Percentiles rank a stretch among this genome's conserved stretches.
Conservation (phyloP, 2,888 invertebrate species). For the Cerceris ruficornis region DNA sequence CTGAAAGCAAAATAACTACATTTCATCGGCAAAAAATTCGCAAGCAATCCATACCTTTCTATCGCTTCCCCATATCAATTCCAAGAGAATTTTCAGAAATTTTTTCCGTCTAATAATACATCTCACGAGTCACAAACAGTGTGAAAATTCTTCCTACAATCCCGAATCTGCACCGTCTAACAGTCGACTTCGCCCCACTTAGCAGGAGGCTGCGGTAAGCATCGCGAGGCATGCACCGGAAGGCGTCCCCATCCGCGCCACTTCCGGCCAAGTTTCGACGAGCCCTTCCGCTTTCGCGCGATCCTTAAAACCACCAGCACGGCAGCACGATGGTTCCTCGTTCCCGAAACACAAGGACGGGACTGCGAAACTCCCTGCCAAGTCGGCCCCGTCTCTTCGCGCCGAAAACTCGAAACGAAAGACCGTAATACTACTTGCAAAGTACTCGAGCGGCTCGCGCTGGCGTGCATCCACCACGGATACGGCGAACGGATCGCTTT, state of each 20-base stretch:
- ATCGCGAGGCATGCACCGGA: conserved; percentile 12
- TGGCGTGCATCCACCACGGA: background rate
- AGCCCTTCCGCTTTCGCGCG: conserved; percentile 24
- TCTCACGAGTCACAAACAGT: no score
- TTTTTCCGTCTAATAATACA: no score
- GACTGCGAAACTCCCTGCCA: conserved; percentile 31
- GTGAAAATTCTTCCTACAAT: background rate
- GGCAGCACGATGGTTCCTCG: background rate
- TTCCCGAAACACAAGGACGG: conserved; percentile 2
- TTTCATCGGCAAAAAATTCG: no score
- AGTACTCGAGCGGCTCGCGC: conserved; percentile 7
- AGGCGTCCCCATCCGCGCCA: conserved; percentile 15
- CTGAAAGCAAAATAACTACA: no score
- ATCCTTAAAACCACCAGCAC: conserved; percentile 19
- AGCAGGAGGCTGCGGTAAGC: background rate
- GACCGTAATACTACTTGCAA: conserved; percentile 31
- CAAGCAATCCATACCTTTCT: no score
- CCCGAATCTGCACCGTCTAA: background rate
- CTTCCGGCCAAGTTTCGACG: conserved; percentile 40
- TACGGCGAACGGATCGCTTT: background rate
- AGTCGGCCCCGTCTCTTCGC: conserved; percentile 15
- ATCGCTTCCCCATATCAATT: no score
- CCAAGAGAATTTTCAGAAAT: no score
- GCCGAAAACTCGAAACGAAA: conserved; percentile 22
- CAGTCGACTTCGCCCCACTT: background rate